Base-by-base conservation (phyloP, 92 coral and sea anemone genomes). In the Virgularia gustaviana region DNA sequence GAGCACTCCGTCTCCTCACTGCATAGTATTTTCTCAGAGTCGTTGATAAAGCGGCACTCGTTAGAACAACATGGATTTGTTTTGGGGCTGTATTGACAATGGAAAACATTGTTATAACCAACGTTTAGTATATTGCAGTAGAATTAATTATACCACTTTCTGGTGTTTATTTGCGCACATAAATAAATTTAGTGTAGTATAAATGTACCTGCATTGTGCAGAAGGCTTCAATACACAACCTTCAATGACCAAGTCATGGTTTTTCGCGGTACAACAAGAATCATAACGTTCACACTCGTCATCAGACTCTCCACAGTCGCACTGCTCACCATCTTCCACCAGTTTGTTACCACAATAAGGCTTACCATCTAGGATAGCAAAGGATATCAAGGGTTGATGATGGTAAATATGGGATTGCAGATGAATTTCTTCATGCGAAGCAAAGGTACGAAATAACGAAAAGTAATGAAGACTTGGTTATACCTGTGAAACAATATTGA, bases 341-440 rank as follows among this genome's bases (percentile, higher is more conserved):
- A 94, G 79, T 78, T 79, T 83, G 77, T 94, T 94, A 19, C 99
- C 99, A 67, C 99, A 94, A 49, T 61, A 80, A 15, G 91, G 80
- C 9, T 8, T 49, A 23, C 60, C 75, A 34, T 32, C 75, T 68
- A 22, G 10, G n/a, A n/a, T n/a, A n/a, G n/a, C n/a, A n/a, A n/a
- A n/a, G n/a, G n/a, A n/a, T n/a, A n/a, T n/a, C n/a, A n/a, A n/a
- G n/a, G n/a, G n/a, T n/a, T n/a, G n/a, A n/a, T n/a, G n/a, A n/a
- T n/a, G n/a, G n/a, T n/a, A n/a, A n/a, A n/a, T n/a, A n/a, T n/a
- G n/a, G n/a, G n/a, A n/a, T n/a, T n/a, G n/a, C n/a, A n/a, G n/a
- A n/a, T n/a, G n/a, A n/a, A n/a, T n/a, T n/a, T n/a, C n/a, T n/a
- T n/a, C n/a, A n/a, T n/a, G n/a, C n/a, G n/a, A n/a, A n/a, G n/a